phyloP scores from a whole-genome alignment of 2,797 vertebrate genomes.

The Cynodonichthys magdalenae region DNA sequence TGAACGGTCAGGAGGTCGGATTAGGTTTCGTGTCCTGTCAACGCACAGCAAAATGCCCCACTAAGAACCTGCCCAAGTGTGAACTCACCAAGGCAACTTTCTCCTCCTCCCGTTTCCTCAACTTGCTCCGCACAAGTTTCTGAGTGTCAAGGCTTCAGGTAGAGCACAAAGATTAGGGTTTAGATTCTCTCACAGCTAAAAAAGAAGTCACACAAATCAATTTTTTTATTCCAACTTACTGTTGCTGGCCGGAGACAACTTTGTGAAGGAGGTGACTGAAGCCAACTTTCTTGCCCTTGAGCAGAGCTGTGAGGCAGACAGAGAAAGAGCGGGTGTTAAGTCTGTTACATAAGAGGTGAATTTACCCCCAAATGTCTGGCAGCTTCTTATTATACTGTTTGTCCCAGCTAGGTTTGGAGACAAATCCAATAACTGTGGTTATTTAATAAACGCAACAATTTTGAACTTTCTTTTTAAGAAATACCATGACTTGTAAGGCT shows the following conservation, averaged over 20 bases:
- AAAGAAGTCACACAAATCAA: neutral
- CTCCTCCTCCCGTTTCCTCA: slow-evolving; percentile 31
- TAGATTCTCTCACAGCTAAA: neutral
- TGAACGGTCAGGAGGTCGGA: slow-evolving; percentile 36
- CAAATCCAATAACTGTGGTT: neutral
- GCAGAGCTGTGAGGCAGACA: slow-evolving; percentile 68
- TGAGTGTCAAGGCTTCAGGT: slow-evolving; percentile 59
- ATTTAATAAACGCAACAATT: no score
- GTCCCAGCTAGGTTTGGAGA: neutral
- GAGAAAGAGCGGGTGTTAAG: neutral
- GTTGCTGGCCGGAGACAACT: slow-evolving; percentile 65
- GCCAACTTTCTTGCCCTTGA: slow-evolving; percentile 79
- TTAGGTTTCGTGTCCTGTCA: slow-evolving; percentile 52
- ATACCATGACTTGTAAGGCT: neutral
- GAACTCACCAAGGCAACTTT: slow-evolving; percentile 50
- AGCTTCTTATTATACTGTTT: neutral
- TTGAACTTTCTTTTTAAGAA: neutral
- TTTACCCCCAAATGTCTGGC: slow-evolving; percentile 7
- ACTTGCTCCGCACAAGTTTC: slow-evolving; percentile 55
- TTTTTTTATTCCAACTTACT: slow-evolving; percentile 64
- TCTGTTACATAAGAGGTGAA: slow-evolving; percentile 49
- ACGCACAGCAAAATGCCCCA: slow-evolving; percentile 7
- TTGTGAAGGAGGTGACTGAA: slow-evolving; percentile 77
- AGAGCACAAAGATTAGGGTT: slow-evolving; percentile 7
- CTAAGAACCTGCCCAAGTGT: neutral